Base-by-base conservation (phyloP, 2,888 invertebrate species). In the Timema podura region DNA sequence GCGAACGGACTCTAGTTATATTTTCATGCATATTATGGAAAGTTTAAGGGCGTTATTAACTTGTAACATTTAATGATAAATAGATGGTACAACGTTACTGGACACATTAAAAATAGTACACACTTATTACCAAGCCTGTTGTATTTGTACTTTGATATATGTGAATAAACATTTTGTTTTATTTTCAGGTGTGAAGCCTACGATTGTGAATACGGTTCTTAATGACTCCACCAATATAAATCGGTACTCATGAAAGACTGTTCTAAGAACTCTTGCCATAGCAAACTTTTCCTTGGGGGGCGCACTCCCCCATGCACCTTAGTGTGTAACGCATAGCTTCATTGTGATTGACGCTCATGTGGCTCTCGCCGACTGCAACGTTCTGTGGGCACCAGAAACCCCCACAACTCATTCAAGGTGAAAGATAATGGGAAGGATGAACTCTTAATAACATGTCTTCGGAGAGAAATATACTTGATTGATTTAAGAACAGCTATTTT, bases 201-300 rank as follows among this genome's bases (percentile, higher is more conserved):
- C 72, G 9, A 70, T 72, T 45, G 70, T 68, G 47, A 72, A 72
- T 64, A 72, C 72, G n/a, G 72, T 72, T 46, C 49, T 70, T 45
- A 70, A 72, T 45, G 72, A 72, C n/a, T 68, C 65, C n/a, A 51
- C 66, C 16, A 61, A 49, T 11, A 64, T 68, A 11, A 67, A 68
- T 68, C 64, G 66, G 59, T 72, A 70, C 57, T 72, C 72, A 44
- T 72, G 72, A 72, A 70, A 70, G 61, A 9, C 11, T 10, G 45
- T 13, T 0, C 44, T 13, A 8, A 15, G 61, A 44, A 11, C 6
- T 61, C 44, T 30, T 11, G 44, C 61, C 44, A 8, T 45, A 30
- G 44, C 44, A n/a, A 44, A 45, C 44, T 61, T 61, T n/a, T 61
- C 48, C 16, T 44, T 16, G 54, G 15, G n/a, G 65, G 48, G 48